Conservation (phyloP, 2,888 invertebrate genomes). For the Choreutis nemorana region DNA sequence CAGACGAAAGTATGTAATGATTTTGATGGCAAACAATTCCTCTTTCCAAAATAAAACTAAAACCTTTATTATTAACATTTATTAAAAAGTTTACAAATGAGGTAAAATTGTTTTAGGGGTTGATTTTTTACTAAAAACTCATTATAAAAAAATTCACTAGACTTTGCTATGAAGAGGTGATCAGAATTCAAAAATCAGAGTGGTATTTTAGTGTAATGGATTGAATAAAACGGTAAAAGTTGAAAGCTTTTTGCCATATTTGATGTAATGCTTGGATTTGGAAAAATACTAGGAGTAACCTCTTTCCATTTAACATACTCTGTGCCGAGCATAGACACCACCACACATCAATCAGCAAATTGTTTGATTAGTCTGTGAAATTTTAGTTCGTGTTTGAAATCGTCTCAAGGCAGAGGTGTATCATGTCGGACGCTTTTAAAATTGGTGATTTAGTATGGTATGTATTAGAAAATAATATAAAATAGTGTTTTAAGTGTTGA, state of each 20-base stretch:
- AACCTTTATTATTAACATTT: too few relatives aligned
- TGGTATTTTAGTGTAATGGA: too few relatives aligned
- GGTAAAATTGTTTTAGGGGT: too few relatives aligned
- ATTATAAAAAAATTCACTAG: too few relatives aligned
- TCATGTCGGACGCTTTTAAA: slow-evolving; percentile 53
- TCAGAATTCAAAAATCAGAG: too few relatives aligned
- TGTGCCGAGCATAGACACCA: slow-evolving; percentile 24
- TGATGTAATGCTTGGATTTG: slow-evolving; percentile 2
- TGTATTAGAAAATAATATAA: slow-evolving; percentile 11
- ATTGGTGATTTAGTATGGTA: slow-evolving; percentile 56
- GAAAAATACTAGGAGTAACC: slow-evolving; percentile 1
- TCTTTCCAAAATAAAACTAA: too few relatives aligned
- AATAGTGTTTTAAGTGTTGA: slow-evolving; percentile 37
- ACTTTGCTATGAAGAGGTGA: too few relatives aligned
- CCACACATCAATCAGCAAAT: slow-evolving; percentile 19
- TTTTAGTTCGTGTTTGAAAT: slow-evolving; percentile 54
- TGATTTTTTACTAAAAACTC: too few relatives aligned
- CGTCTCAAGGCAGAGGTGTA: slow-evolving; percentile 26
- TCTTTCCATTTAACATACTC: slow-evolving; percentile 6
- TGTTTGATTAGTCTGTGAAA: slow-evolving; percentile 22
- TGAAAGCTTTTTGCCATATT: slow-evolving; percentile 1
- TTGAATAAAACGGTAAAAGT: too few relatives aligned
- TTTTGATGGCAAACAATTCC: too few relatives aligned
- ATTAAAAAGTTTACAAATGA: too few relatives aligned
- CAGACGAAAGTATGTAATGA: too few relatives aligned